Percentiles rank a stretch among this genome's conserved stretches.
These are phyloP conservation scores for Agrypnus murinus DNA, from an alignment of 2,888 invertebrate genomes.

Conservation along the genomic window DNA sequence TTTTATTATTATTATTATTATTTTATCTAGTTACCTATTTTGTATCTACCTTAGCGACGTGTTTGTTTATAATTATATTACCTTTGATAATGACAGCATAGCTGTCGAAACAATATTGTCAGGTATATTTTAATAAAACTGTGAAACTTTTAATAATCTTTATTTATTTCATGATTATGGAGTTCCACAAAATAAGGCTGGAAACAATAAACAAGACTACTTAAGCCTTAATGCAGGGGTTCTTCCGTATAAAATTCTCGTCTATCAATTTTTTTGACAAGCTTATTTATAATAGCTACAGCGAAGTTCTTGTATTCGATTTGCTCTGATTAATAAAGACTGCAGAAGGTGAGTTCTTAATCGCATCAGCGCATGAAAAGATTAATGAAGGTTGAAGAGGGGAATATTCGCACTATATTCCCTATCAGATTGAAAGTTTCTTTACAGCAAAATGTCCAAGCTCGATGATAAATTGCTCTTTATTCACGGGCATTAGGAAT, in stretches of 20 bases:
- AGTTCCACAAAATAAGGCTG: no score
- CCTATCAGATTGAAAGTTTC: slow-evolving; percentile 34
- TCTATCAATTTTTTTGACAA: slow-evolving; percentile 25
- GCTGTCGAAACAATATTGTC: no score
- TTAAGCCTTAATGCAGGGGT: neutral
- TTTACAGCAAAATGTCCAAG: slow-evolving; percentile 44
- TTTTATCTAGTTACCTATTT: no score
- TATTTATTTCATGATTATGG: no score
- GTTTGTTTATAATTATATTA: no score
- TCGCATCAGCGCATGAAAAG: slow-evolving; percentile 36
- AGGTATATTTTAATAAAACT: no score
- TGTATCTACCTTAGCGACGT: no score
- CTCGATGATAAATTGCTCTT: slow-evolving; percentile 48
- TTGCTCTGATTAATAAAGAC: slow-evolving; percentile 28
- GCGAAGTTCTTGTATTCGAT: slow-evolving; percentile 17
- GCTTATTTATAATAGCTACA: slow-evolving; percentile 17
- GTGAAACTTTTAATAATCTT: no score
- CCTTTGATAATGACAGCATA: no score
- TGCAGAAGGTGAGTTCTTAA: slow-evolving; percentile 33
- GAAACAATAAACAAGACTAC: slow-evolving; percentile 8
- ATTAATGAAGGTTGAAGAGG: slow-evolving; percentile 32
- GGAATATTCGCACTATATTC: slow-evolving; percentile 29
- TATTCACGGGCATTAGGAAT: slow-evolving; percentile 50
- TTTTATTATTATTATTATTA: no score
- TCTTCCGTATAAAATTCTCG: neutral